Evolutionary conservation across 2,113 vertebrate genomes (phyloP).

Genomic region (Coryphaenoides rupestris): DNA sequence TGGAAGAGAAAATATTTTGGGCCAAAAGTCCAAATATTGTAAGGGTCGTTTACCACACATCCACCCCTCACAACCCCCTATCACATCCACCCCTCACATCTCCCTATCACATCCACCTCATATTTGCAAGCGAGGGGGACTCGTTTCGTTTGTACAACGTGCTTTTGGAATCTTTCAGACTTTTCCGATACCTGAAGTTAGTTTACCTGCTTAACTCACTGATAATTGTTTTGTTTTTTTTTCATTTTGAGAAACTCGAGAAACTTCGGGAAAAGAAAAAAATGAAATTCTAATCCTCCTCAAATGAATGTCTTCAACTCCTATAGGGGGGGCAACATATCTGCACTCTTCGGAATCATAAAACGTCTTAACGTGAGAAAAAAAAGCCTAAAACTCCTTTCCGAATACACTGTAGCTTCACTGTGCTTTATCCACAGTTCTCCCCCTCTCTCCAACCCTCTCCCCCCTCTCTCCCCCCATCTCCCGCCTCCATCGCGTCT

Average conservation of each 20-base stretch:
- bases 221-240: slow-evolving; percentile 53
- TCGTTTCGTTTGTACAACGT: slow-evolving; percentile 62
- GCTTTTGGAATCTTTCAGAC: slow-evolving; percentile 62
- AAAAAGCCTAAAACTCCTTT: slow-evolving; percentile 46
- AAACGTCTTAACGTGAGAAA: slow-evolving; percentile 55
- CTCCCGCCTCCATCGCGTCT: slow-evolving; percentile 27
- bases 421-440: slow-evolving; percentile 49
- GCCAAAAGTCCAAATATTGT: too few relatives aligned
- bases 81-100: too few relatives aligned
- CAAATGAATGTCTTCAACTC: slow-evolving; percentile 69
- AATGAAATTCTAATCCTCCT: slow-evolving; percentile 58
- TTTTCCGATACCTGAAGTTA: slow-evolving; percentile 54
- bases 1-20: too few relatives aligned
- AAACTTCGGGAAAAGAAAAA: slow-evolving; percentile 12
- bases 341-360: slow-evolving; percentile 71
- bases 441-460: slow-evolving; percentile 1
- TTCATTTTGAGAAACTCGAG: slow-evolving; percentile 62
- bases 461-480: background rate
- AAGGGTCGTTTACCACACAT: too few relatives aligned
- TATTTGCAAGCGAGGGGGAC: slow-evolving; percentile 68
- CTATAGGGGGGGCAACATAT: slow-evolving; percentile 50
- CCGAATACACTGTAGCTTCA: slow-evolving; percentile 60
- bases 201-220: slow-evolving; percentile 42
- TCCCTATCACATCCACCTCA: too few relatives aligned
- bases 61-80: too few relatives aligned